Evolutionary conservation across 2,113 vertebrate genomes (phyloP).

Genomic region (Peromyscus californicus): DNA sequence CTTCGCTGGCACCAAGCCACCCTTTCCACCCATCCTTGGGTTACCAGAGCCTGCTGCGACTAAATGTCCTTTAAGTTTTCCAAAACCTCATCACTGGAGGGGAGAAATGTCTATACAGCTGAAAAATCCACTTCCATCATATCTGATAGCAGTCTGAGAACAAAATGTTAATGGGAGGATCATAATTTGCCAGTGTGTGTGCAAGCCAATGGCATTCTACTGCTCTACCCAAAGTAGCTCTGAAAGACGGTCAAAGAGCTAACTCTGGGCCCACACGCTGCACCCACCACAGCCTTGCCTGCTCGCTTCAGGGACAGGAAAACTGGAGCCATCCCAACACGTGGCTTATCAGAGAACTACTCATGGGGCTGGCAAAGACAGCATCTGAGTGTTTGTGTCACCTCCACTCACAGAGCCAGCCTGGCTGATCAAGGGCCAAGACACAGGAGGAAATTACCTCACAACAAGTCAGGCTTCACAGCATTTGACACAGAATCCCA

Average conservation of each 20-base stretch:
- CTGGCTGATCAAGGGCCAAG: neutral
- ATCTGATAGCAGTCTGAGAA: neutral
- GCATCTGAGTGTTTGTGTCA: neutral
- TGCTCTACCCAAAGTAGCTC: neutral
- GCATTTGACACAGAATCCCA: neutral
- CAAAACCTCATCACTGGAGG: constrained; percentile 4
- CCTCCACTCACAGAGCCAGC: neutral
- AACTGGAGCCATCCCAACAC: neutral
- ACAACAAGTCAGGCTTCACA: neutral
- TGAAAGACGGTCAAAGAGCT: neutral
- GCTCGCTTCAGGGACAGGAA: neutral
- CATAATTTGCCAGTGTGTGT: neutral
- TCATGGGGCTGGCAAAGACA: neutral
- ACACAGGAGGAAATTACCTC: neutral
- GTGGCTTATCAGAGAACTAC: neutral
- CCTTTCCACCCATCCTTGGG: neutral
- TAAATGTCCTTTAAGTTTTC: neutral
- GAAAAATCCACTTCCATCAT: neutral
- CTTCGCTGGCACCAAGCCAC: neutral
- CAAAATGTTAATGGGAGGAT: neutral
- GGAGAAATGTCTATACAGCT: neutral
- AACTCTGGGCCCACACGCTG: neutral
- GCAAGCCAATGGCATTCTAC: neutral
- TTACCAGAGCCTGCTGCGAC: neutral
- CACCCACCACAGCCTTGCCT: neutral